Percentiles rank a stretch among this genome's conserved stretches.
phyloP scores from a whole-genome alignment of 2,888 invertebrate genomes.

The Parasteatoda lunata region DNA sequence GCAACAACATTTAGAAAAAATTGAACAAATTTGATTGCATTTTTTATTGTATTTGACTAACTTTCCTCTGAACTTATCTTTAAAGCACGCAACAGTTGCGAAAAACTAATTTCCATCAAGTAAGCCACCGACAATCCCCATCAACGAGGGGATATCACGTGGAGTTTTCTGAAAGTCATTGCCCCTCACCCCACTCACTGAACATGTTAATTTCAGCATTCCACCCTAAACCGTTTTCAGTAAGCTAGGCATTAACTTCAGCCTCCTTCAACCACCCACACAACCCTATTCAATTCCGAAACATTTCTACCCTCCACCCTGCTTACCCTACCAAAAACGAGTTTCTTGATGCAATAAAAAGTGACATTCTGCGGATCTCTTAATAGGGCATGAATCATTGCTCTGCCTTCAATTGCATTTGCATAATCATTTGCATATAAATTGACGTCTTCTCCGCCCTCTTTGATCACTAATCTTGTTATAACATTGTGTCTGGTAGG shows the following conservation, averaged over 20 bases:
- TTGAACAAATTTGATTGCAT: too few species aligned
- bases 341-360: slow-evolving; percentile 46
- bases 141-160: too few species aligned
- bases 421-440: slow-evolving; percentile 57
- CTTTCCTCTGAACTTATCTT: too few species aligned
- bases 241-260: slow-evolving; percentile 15
- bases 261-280: not conserved
- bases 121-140: not conserved
- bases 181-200: not conserved
- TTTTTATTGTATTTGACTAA: too few species aligned
- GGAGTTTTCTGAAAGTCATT: too few species aligned
- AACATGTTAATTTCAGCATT: slow-evolving; percentile 17
- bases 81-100: slow-evolving; percentile 20
- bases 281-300: not conserved
- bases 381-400: slow-evolving; percentile 44
- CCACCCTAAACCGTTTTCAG: slow-evolving; percentile 4
- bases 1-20: too few species aligned
- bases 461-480: slow-evolving; percentile 23
- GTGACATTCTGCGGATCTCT: slow-evolving; percentile 4
- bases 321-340: not conserved
- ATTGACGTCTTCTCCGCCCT: slow-evolving; percentile 6
- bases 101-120: not conserved
- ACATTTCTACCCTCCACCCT: not conserved
- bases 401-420: slow-evolving; percentile 29
- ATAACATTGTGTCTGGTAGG: slow-evolving; percentile 30